These are phyloP conservation scores for Osmerus eperlanus DNA, from an alignment of 2,113 vertebrate genomes.

Conservation along the genomic window DNA sequence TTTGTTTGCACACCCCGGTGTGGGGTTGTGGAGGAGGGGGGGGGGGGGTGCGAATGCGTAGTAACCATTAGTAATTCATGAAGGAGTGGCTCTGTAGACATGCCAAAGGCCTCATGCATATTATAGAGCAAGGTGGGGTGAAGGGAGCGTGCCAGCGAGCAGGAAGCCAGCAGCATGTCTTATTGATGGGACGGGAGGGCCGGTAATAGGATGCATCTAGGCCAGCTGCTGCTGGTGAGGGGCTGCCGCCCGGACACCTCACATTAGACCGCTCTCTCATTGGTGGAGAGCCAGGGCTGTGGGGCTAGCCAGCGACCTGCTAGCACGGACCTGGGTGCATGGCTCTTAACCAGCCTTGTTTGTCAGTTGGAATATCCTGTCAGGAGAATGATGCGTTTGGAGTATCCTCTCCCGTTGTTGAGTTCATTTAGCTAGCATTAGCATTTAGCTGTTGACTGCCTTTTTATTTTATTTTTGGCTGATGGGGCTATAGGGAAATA, in stretches of 20 bases:
- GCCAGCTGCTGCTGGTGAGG: conserved; percentile 47
- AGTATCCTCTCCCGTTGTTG: too few relatives aligned
- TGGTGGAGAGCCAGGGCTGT: too few relatives aligned
- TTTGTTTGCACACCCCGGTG: not conserved
- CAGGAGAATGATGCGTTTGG: too few relatives aligned
- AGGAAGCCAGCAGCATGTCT: conserved; percentile 63
- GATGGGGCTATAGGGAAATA: too few relatives aligned
- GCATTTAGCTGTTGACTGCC: too few relatives aligned
- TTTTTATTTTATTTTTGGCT: too few relatives aligned
- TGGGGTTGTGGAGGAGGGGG: conserved; percentile 50
- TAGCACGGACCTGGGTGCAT: too few relatives aligned
- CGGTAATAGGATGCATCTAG: conserved; percentile 74
- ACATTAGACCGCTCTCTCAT: too few relatives aligned
- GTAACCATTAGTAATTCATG: conserved; percentile 61
- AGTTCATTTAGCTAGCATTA: too few relatives aligned
- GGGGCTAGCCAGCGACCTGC: too few relatives aligned
- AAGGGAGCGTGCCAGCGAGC: conserved; percentile 55
- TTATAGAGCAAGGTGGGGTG: conserved; percentile 63
- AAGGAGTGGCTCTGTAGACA: conserved; percentile 56
- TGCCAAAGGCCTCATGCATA: conserved; percentile 67
- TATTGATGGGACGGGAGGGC: conserved; percentile 68
- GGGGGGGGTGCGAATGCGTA: conserved; percentile 54
- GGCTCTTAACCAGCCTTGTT: too few relatives aligned
- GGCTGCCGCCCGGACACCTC: not conserved
- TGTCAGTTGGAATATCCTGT: too few relatives aligned